These are phyloP conservation scores for Hippocampus zosterae DNA, from an alignment of 2,113 vertebrate species.

Conservation along the genomic window DNA sequence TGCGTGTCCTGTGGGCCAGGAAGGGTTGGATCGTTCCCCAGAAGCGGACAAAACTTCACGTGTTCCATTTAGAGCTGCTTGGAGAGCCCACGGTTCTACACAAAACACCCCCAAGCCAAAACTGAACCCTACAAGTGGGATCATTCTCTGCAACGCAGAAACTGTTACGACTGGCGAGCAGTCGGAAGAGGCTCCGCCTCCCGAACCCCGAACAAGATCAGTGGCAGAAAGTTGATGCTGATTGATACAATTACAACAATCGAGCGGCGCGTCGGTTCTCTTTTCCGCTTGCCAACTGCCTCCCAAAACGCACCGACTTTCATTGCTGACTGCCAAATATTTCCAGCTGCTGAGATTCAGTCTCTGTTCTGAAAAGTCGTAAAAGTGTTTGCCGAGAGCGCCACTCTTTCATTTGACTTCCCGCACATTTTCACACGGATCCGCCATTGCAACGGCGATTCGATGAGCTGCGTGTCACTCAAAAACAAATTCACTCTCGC, in stretches of 20 bases:
- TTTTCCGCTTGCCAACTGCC: not conserved
- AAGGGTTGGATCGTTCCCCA: not conserved
- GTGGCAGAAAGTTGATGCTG: not conserved
- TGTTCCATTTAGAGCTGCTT: not conserved
- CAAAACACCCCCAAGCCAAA: not conserved
- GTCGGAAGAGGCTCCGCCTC: not conserved
- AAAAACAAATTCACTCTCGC: not conserved
- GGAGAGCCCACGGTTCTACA: not conserved
- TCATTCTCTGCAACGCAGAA: too few relatives aligned
- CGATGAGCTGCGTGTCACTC: not conserved
- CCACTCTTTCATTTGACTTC: not conserved
- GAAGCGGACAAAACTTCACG: not conserved
- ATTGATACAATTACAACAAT: not conserved
- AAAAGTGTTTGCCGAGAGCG: slow-evolving; percentile 3
- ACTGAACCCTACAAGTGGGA: not conserved
- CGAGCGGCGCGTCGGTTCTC: not conserved
- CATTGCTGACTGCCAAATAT: slow-evolving; percentile 3
- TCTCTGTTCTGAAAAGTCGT: slow-evolving; percentile 5
- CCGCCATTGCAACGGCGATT: not conserved
- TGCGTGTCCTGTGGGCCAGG: not conserved
- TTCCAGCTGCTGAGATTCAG: slow-evolving; percentile 1
- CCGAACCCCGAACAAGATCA: not conserved
- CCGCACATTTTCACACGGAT: slow-evolving; percentile 12
- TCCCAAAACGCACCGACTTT: not conserved
- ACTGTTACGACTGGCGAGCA: too few relatives aligned